Conservation (phyloP, 2,888 invertebrate genomes). For the Cheilosia vulpina region DNA sequence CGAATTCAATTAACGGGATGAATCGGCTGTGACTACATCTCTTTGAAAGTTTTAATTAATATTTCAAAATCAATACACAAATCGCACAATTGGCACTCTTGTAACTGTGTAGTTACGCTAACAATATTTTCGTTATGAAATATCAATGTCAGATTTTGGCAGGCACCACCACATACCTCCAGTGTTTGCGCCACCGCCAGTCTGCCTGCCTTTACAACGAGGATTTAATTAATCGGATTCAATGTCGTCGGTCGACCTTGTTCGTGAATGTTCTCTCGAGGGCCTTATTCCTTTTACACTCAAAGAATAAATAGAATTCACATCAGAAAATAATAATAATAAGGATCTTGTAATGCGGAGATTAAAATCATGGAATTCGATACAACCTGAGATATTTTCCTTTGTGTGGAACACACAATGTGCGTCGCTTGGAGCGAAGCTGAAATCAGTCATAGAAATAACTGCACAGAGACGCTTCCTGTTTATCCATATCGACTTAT, state of each 20-base stretch:
- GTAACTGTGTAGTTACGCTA: too few relatives aligned
- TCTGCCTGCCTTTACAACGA: constrained; percentile 3
- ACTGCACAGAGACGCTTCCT: too few relatives aligned
- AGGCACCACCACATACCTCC: constrained; percentile 5
- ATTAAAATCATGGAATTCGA: constrained; percentile 9
- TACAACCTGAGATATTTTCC: background rate
- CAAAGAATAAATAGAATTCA: constrained; percentile 14
- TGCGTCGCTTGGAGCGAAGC: too few relatives aligned
- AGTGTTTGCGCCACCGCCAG: background rate
- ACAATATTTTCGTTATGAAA: background rate
- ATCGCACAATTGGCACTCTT: background rate
- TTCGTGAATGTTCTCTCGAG: constrained; percentile 17
- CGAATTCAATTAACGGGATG: background rate
- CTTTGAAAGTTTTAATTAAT: constrained; percentile 25
- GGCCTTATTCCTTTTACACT: constrained; percentile 3
- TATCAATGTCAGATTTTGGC: constrained; percentile 13
- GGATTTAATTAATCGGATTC: constrained; percentile 36
- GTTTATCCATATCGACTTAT: too few relatives aligned
- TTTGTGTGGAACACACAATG: too few relatives aligned
- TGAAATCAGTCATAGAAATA: too few relatives aligned
- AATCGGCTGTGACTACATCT: background rate
- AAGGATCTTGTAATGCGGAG: background rate
- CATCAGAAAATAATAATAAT: constrained; percentile 5
- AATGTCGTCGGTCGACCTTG: constrained; percentile 31
- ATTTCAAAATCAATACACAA: constrained; percentile 12